phyloP scores from a whole-genome alignment of 2,113 vertebrate species.

The Rissa tridactyla region DNA sequence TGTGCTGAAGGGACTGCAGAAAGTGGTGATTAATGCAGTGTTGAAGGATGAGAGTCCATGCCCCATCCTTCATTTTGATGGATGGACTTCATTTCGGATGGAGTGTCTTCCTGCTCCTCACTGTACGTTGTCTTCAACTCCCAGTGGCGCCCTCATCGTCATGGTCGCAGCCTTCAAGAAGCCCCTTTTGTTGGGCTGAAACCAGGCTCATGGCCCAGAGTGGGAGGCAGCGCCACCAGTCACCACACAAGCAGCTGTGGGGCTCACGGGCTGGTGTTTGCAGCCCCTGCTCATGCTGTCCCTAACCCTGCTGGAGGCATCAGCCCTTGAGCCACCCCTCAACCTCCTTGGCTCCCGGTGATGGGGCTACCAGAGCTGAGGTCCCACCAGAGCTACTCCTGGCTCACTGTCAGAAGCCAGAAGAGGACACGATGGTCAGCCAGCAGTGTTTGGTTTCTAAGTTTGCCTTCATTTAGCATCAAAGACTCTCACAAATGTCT shows the following conservation, averaged over 20 bases:
- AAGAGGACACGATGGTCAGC: not conserved
- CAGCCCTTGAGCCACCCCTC: not conserved
- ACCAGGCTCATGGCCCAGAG: not conserved
- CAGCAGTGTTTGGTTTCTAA: not conserved
- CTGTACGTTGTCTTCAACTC: not conserved
- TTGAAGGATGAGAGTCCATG: not conserved
- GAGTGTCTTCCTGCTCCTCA: not conserved
- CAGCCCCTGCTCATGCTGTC: not conserved
- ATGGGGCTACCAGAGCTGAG: not conserved
- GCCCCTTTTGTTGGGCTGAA: not conserved
- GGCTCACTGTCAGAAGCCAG: not conserved
- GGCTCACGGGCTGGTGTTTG: not conserved
- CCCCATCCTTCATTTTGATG: not conserved
- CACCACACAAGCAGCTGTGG: not conserved
- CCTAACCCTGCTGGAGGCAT: not conserved
- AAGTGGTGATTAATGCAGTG: too few species aligned
- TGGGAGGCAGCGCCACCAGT: rapidly evolving
- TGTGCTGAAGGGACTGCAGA: not conserved
- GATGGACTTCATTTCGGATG: not conserved
- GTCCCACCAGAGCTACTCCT: not conserved
- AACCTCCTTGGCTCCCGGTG: not conserved
- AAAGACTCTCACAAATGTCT: not conserved
- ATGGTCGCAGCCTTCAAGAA: not conserved
- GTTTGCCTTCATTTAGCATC: not conserved
- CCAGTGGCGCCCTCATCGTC: not conserved